Evolutionary conservation across 2,113 vertebrate species (phyloP).

Genomic region (Phyllostomus hastatus): DNA sequence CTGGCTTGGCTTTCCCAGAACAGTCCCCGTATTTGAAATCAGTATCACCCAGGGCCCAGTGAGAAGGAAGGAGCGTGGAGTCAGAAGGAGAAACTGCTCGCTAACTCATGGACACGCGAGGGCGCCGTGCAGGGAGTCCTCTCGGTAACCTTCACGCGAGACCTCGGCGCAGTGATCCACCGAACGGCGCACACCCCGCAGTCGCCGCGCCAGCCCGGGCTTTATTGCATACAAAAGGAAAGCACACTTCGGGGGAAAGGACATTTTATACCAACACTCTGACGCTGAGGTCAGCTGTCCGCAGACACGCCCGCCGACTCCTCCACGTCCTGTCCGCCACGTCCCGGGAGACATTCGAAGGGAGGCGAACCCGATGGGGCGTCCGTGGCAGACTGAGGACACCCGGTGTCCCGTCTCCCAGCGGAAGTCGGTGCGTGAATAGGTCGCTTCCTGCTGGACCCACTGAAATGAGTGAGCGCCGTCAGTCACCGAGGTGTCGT

Average conservation of each 20-base stretch:
- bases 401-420: not conserved
- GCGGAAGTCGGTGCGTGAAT: conserved; percentile 6
- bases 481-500: conserved; percentile 53
- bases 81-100: not conserved
- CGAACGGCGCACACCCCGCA: not conserved
- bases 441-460: conserved; percentile 21
- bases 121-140: not conserved
- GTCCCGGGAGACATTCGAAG: not conserved
- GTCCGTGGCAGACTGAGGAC: not conserved
- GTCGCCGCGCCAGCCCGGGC: not conserved
- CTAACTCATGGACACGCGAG: not conserved
- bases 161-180: conserved; percentile 36
- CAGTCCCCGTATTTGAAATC: not conserved
- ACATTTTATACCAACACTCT: conserved; percentile 56
- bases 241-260: conserved; percentile 22
- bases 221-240: not conserved
- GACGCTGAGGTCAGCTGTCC: not conserved
- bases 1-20: not conserved
- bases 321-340: not conserved
- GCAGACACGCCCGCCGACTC: conserved; percentile 19
- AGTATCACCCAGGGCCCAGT: not conserved
- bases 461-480: conserved; percentile 48
- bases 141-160: conserved; percentile 53
- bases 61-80: not conserved
- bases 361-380: not conserved